Conservation (phyloP, 2,888 invertebrate species). For the Melieria picta region DNA sequence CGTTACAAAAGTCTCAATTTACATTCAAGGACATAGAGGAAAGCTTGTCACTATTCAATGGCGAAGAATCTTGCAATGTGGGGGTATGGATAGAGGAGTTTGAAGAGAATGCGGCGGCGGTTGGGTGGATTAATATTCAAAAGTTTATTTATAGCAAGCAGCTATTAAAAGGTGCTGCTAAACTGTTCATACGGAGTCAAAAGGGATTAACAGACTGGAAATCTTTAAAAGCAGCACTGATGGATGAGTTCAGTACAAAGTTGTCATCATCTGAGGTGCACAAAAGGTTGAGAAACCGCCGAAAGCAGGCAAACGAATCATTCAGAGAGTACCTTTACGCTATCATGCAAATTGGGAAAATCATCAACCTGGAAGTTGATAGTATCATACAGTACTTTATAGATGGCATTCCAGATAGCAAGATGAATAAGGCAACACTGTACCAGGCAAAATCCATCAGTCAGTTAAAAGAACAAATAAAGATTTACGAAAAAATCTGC, state of each 20-base stretch:
- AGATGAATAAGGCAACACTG: constrained; percentile 20
- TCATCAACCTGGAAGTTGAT: constrained; percentile 33
- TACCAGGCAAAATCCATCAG: constrained; percentile 21
- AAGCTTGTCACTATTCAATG: constrained; percentile 21
- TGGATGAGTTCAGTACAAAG: constrained; percentile 28
- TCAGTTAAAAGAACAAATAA: constrained; percentile 25
- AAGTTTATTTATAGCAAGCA: constrained; percentile 31
- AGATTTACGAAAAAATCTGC: constrained; percentile 7
- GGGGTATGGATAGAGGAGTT: constrained; percentile 28
- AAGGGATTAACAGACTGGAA: constrained; percentile 23
- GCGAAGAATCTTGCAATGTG: constrained; percentile 25
- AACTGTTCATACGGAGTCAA: constrained; percentile 27
- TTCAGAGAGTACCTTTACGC: constrained; percentile 36
- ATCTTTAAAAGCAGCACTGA: constrained; percentile 25
- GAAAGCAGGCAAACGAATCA: constrained; percentile 21
- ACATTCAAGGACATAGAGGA: constrained; percentile 30
- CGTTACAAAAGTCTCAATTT: constrained; percentile 3
- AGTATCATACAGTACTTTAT: constrained; percentile 16
- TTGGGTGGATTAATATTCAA: constrained; percentile 28
- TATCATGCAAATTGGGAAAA: constrained; percentile 33
- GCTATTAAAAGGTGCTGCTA: constrained; percentile 31
- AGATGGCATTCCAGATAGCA: constrained; percentile 23
- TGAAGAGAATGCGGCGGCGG: constrained; percentile 28
- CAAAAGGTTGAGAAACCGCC: constrained; percentile 24
- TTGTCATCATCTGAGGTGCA: constrained; percentile 32